Conservation (phyloP, 2,888 invertebrate genomes). For the Pecten maximus region DNA sequence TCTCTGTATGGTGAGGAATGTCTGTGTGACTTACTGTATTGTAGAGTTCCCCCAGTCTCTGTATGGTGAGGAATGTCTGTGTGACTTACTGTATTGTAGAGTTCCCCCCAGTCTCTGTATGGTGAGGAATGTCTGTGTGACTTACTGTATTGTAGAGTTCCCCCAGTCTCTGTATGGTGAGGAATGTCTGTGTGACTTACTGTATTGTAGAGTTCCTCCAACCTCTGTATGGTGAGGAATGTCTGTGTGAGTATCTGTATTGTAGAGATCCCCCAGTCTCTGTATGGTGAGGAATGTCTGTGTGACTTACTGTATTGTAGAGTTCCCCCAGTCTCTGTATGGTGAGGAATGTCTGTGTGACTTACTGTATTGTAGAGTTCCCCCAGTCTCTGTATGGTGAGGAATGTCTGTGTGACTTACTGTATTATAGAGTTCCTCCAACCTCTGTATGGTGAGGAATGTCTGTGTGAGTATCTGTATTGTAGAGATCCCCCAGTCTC, state of each 20-base stretch:
- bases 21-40: slow-evolving; percentile 86
- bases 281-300: background rate
- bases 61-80: slow-evolving; percentile 85
- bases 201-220: too few species aligned
- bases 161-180: slow-evolving; percentile 84
- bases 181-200: too few species aligned
- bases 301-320: background rate
- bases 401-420: background rate
- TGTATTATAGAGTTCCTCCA: too few species aligned
- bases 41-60: slow-evolving; percentile 96
- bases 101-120: background rate
- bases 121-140: slow-evolving; percentile 80
- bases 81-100: background rate
- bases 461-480: too few species aligned
- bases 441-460: background rate
- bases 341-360: too few species aligned
- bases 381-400: background rate
- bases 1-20: slow-evolving; percentile 87
- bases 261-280: background rate
- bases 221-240: too few species aligned
- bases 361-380: background rate
- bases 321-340: too few species aligned
- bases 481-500: background rate
- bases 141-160: slow-evolving; percentile 94
- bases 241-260: too few species aligned